Conservation (phyloP, 2,888 invertebrate genomes). For the Callosobruchus maculatus region DNA sequence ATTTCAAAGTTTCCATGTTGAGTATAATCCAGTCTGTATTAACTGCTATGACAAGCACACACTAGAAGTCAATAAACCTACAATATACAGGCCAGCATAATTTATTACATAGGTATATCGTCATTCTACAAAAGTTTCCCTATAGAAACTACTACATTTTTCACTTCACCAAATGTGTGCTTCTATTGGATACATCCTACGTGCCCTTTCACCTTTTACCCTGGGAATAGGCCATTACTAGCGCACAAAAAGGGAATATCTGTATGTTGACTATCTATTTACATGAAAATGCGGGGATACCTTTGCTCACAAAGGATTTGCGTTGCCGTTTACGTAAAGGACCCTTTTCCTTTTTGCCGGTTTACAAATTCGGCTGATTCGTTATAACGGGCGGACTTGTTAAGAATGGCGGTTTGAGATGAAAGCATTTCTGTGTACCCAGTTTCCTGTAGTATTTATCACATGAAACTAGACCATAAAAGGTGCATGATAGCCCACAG, state of each 20-base stretch:
- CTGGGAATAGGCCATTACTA: background rate
- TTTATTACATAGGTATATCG: too few species aligned
- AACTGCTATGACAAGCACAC: too few species aligned
- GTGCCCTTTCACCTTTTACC: background rate
- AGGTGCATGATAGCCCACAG: too few species aligned
- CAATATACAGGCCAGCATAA: too few species aligned
- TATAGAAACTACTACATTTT: background rate
- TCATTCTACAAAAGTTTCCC: too few species aligned
- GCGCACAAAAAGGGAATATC: background rate
- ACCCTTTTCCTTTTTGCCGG: background rate
- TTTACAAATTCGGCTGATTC: background rate
- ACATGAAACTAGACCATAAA: too few species aligned
- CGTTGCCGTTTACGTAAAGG: background rate
- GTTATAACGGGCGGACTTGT: background rate
- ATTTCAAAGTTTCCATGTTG: too few species aligned
- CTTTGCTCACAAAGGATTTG: background rate
- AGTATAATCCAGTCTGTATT: too few species aligned
- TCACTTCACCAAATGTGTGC: background rate
- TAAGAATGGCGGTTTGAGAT: background rate
- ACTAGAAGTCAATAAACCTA: too few species aligned
- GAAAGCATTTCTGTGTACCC: too few species aligned
- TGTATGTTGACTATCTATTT: background rate
- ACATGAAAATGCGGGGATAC: background rate
- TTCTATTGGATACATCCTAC: background rate
- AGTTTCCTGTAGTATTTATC: too few species aligned